Base-by-base conservation (phyloP, 2,113 vertebrate species). In the Bubo scandiacus region DNA sequence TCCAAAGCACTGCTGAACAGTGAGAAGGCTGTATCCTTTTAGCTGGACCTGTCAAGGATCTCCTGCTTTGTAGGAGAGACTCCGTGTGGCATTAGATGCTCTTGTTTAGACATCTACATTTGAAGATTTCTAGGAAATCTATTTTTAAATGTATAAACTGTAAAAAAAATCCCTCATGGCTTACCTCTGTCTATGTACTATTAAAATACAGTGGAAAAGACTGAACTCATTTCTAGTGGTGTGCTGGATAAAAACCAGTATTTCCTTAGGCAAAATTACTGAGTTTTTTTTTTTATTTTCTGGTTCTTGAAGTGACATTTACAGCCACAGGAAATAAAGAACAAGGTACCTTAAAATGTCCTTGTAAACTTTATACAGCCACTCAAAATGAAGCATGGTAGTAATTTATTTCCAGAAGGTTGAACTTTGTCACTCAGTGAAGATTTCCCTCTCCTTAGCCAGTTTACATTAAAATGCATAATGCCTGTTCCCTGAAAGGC, bases 351-450 rank as follows among this genome's bases (percentile, higher is more conserved):
- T 91, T 95, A 78, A 90, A 96, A 85, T 10, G 13, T 40, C 55
- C 78, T 88, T 92, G 38, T 86, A 92, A 92, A 94, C 49, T 93
- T 96, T 94, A 88, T 59, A 83, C 20, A 96, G 29, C 38, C 51
- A 84, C 51, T 88, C 88, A 86, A 92, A 86, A 58, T 67, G 89
- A 90, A 96, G 52, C 47, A 81, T 2, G 1, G 40, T 45, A 74
- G 36, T 55, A 83, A 90, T 88, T 90, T 91, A 94, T 88, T 94
- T 92, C 30, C 42, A 62, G 86, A 92, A 92, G 32, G 55, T 36
- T 91, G 74, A 95, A 79, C 43, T 90, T 92, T 59, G 45, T 92
- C n/a, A 9, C 15, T 68, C 29, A 23, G 43, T 73, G 85, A 86
- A 72, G 19, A 18, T 77, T 93, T 96, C 62, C 22, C 29, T 90